phyloP scores from a whole-genome alignment of 2,888 invertebrate species.

The Caenorhabditis doughertyi region DNA sequence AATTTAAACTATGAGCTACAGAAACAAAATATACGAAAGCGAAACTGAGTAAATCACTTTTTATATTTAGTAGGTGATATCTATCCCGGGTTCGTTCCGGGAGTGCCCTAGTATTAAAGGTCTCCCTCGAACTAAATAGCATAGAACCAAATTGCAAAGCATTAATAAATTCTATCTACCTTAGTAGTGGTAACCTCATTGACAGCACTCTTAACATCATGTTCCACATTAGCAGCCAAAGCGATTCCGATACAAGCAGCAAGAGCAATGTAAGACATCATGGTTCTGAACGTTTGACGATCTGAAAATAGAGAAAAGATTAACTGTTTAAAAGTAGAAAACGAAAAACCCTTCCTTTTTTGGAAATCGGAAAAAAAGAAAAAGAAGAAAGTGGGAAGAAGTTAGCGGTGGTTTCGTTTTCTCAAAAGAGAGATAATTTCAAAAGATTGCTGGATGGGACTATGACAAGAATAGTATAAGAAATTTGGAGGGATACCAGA shows the following conservation, averaged over 20 bases:
- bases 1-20: no score
- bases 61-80: no score
- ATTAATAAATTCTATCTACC: constrained; percentile 50
- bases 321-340: constrained; percentile 2
- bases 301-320: background rate
- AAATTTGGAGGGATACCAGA: constrained; percentile 20
- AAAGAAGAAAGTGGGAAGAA: constrained; percentile 7
- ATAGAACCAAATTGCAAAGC: no score
- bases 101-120: no score
- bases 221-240: constrained; percentile 48
- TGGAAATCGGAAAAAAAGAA: background rate
- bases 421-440: constrained; percentile 51
- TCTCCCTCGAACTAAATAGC: no score
- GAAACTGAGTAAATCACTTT: no score
- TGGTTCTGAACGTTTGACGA: background rate
- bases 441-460: constrained; percentile 34
- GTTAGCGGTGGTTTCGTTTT: constrained; percentile 15
- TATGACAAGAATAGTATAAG: constrained; percentile 10
- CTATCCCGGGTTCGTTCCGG: no score
- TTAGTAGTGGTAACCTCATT: constrained; percentile 75
- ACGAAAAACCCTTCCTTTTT: background rate
- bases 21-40: no score
- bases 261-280: constrained; percentile 48
- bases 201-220: constrained; percentile 72
- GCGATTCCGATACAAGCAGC: constrained; percentile 56